Evolutionary conservation across 2,888 invertebrate genomes (phyloP).

Genomic region (Pyrochroa serraticornis): DNA sequence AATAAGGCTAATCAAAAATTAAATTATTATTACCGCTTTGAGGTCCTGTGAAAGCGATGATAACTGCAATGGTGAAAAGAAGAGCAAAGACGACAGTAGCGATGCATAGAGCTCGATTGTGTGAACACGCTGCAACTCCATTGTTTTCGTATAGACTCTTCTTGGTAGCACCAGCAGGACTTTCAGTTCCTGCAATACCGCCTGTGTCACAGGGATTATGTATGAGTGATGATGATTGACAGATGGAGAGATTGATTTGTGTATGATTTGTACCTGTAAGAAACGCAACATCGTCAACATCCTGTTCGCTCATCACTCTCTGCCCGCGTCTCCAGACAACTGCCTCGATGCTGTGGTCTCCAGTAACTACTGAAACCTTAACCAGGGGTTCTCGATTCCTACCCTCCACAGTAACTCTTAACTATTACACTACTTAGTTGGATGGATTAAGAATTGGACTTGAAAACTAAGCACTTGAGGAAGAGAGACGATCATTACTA

Average conservation of each 20-base stretch:
- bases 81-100: constrained; percentile 80
- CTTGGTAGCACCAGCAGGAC: constrained; percentile 67
- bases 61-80: constrained; percentile 81
- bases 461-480: constrained; percentile 28
- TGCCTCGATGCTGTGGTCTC: constrained; percentile 58
- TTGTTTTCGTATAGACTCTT: constrained; percentile 73
- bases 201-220: constrained; percentile 57
- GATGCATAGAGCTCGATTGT: constrained; percentile 82
- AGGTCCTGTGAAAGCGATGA: constrained; percentile 90
- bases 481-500: constrained; percentile 31
- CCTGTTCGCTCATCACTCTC: constrained; percentile 84
- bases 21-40: constrained; percentile 67
- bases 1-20: not conserved
- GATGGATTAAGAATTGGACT: constrained; percentile 30
- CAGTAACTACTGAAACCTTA: constrained; percentile 59
- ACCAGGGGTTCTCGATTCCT: constrained; percentile 55
- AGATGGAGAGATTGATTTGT: constrained; percentile 49
- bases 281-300: constrained; percentile 92
- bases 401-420: constrained; percentile 53
- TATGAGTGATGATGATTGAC: constrained; percentile 53
- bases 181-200: constrained; percentile 65
- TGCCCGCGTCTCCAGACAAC: constrained; percentile 59
- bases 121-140: constrained; percentile 86
- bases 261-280: constrained; percentile 72
- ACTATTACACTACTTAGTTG: constrained; percentile 31